These are phyloP conservation scores for Strongylocentrotus purpuratus DNA, from an alignment of 35 echinoderm and acorn worm genomes.

Conservation along the genomic window DNA sequence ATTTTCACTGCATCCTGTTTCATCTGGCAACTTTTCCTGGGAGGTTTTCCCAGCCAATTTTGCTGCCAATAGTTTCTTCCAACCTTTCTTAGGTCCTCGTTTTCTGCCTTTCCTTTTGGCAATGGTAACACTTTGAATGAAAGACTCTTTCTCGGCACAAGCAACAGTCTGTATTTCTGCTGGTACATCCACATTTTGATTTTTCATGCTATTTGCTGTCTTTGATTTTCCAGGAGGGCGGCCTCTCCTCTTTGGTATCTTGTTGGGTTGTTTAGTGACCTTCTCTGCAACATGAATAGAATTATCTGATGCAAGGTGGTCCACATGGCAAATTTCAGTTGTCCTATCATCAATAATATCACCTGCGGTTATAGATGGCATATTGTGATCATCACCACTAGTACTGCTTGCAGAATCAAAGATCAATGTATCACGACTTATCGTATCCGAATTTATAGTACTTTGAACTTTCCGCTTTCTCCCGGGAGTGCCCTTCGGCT, in stretches of 20 bases:
- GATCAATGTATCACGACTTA: background rate
- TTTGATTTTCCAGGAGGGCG: constrained; percentile 35
- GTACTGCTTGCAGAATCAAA: constrained; percentile 34
- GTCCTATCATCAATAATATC: background rate
- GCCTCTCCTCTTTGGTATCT: constrained; percentile 32
- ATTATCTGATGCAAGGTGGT: background rate
- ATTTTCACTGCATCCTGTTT: background rate
- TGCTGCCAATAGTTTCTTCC: constrained; percentile 1
- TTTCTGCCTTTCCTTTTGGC: constrained; percentile 37
- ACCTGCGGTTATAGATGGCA: background rate
- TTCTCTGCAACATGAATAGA: background rate
- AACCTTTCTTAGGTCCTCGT: background rate
- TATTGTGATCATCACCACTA: constrained; percentile 9
- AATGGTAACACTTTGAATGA: constrained; percentile 38
- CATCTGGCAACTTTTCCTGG: background rate
- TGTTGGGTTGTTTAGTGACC: background rate
- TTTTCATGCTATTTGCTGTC: background rate
- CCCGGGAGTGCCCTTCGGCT: background rate
- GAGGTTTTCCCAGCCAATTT: background rate
- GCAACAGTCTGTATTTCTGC: background rate
- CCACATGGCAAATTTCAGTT: background rate
- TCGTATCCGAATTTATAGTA: background rate
- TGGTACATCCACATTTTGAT: background rate
- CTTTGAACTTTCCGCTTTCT: background rate
- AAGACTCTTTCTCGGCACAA: constrained; percentile 34